phyloP scores from a whole-genome alignment of 2,113 vertebrate genomes.

The Spea multiplicata region DNA sequence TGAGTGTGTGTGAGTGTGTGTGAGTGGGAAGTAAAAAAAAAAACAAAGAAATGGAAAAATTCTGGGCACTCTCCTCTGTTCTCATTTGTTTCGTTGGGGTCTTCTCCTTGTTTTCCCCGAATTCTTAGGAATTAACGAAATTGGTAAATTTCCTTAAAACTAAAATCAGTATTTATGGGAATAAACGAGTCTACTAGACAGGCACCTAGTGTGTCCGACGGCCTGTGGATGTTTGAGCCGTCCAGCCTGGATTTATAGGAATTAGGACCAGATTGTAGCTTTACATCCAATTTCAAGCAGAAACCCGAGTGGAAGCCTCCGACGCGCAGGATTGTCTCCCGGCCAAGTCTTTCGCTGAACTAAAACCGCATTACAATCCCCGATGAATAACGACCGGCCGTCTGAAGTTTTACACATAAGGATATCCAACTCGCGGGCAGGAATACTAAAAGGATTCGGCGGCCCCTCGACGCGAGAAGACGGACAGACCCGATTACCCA shows the following conservation, averaged over 20 bases:
- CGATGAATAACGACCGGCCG: constrained; percentile 32
- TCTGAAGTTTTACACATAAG: constrained; percentile 35
- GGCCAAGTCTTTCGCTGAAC: constrained; percentile 14
- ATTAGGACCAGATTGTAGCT: background rate
- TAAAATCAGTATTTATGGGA: too few species aligned
- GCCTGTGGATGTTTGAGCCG: background rate
- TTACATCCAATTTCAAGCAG: constrained; percentile 13
- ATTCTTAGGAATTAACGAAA: too few species aligned
- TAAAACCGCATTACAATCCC: constrained; percentile 29
- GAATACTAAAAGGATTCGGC: background rate
- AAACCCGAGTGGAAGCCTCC: background rate
- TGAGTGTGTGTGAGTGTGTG: too few species aligned
- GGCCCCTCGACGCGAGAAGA: background rate
- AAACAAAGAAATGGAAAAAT: too few species aligned
- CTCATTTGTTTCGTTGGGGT: too few species aligned
- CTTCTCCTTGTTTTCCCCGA: too few species aligned
- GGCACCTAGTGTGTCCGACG: background rate
- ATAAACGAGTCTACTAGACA: too few species aligned
- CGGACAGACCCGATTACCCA: constrained; percentile 42
- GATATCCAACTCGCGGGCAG: background rate
- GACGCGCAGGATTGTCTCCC: background rate
- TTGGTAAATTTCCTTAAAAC: too few species aligned
- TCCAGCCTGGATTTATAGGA: background rate
- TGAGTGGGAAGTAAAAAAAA: too few species aligned
- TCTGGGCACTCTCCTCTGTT: too few species aligned